phyloP scores from a whole-genome alignment of 2,888 invertebrate genomes.

The Drosophila neutralis region DNA sequence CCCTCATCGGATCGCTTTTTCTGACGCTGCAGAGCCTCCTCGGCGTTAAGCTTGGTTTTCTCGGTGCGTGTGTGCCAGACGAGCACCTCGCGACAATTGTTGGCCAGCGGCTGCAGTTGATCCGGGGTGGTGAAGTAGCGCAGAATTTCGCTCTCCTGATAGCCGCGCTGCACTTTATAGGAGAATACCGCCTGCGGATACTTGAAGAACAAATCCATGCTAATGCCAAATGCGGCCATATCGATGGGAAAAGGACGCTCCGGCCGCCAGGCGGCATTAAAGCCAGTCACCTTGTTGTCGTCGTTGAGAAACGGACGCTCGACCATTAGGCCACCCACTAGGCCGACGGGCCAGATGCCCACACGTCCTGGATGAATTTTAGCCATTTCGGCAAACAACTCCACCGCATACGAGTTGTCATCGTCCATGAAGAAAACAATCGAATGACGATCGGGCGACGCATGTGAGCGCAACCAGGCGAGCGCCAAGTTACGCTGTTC shows the following conservation, averaged over 20 bases:
- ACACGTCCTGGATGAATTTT: constrained; percentile 89
- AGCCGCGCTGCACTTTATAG: constrained; percentile 93
- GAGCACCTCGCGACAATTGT: constrained; percentile 96
- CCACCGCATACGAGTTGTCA: constrained; percentile 96
- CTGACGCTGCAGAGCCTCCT: constrained; percentile 86
- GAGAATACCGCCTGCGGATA: constrained; percentile 92
- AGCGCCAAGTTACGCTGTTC: constrained; percentile 95
- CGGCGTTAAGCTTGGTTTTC: constrained; percentile 91
- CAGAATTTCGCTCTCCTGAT: constrained; percentile 94
- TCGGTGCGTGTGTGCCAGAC: constrained; percentile 99
- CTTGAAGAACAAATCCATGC: constrained; percentile 89
- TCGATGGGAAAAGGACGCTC: constrained; percentile 97
- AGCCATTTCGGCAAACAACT: constrained; percentile 95
- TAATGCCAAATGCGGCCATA: constrained; percentile 98
- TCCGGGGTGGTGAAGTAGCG: constrained; percentile 89
- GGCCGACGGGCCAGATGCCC: constrained; percentile 97
- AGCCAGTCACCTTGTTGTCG: constrained; percentile 86
- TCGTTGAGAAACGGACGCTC: constrained; percentile 93
- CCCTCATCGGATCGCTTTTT: constrained; percentile 86
- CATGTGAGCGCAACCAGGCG: constrained; percentile 87
- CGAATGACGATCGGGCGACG: constrained; percentile 85
- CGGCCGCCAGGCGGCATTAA: constrained; percentile 93
- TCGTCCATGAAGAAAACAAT: constrained; percentile 98
- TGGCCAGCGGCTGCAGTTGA: constrained; percentile 95
- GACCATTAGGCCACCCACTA: constrained; percentile 97